Conservation (phyloP, 2,113 vertebrate genomes). For the Colius striatus region DNA sequence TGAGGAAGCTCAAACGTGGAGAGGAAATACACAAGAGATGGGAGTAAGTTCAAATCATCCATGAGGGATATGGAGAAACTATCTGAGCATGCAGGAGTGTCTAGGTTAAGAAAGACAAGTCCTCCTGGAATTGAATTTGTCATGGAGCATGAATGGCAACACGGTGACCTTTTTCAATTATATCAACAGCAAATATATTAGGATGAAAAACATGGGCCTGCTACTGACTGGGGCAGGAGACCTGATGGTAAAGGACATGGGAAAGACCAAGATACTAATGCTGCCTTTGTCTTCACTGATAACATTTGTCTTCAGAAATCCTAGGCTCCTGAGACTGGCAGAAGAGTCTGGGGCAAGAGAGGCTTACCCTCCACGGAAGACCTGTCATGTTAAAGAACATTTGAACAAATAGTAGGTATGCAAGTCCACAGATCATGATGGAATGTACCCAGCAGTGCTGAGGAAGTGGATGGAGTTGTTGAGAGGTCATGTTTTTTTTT, state of each 20-base stretch:
- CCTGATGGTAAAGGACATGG: background rate
- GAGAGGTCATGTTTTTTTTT: background rate
- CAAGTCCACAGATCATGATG: background rate
- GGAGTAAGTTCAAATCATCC: background rate
- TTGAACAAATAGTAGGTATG: background rate
- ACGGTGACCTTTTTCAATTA: background rate
- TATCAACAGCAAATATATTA: background rate
- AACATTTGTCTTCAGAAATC: background rate
- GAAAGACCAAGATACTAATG: background rate
- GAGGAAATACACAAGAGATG: background rate
- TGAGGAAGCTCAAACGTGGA: background rate
- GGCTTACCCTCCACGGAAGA: background rate
- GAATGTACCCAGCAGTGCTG: background rate
- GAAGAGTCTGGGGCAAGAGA: background rate
- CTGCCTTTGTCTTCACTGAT: background rate
- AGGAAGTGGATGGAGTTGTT: background rate
- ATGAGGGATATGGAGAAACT: background rate
- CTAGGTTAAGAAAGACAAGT: background rate
- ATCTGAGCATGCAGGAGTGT: background rate
- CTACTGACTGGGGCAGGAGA: background rate
- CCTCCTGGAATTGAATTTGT: background rate
- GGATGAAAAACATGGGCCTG: background rate
- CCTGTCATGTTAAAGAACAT: background rate
- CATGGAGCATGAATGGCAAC: background rate
- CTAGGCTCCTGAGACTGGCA: background rate